Base-by-base conservation (phyloP, 2,888 invertebrate genomes). In the Agrilus cyanescens region DNA sequence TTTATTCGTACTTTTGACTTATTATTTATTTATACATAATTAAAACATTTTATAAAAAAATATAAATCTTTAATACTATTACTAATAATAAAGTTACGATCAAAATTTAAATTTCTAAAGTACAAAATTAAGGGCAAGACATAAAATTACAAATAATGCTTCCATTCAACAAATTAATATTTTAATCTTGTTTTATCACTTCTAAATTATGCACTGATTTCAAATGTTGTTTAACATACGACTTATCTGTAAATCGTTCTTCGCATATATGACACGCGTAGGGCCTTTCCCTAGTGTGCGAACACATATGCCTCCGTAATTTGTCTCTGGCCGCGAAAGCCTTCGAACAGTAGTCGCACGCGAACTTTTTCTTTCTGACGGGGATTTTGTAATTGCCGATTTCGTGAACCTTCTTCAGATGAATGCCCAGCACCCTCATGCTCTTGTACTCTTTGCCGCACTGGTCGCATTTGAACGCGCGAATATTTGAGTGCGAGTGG, bases 381-480 rank as follows among this genome's bases (percentile, higher is more conserved):
- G 60, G 58, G 8, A 54, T 41, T 37, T 56, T 58, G 12, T 51
- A 52, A 67, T 69, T 37, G 62, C 60, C 52, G 62, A 67, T 18
- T 61, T 46, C 45, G 68, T 67, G 55, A 68, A 72, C 46, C 43
- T 68, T 66, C 34, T 64, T 71, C 53, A 74, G 69, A 51, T 75
- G 75, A 49, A 70, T 68, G 12, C 68, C 63, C 51, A 66, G 71
- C 1, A 61, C 40, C 0, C 65, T 63, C 49, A 67, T 52, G 0
- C 69, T 69, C 47, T 63, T 66, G 53, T 73, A 73, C 52, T 72
- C 72, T 40, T 63, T 62, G 33, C 62, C 61, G 50, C 74, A 74
- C 49, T 72, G 69, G 16, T 67, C 58, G 52, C 74, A 74, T 15
- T 44, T 41, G 29, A 46, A 51, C 12, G 46, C 47, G 12, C 47